phyloP scores from a whole-genome alignment of 2,888 invertebrate genomes.

The Cheilosia pagana region DNA sequence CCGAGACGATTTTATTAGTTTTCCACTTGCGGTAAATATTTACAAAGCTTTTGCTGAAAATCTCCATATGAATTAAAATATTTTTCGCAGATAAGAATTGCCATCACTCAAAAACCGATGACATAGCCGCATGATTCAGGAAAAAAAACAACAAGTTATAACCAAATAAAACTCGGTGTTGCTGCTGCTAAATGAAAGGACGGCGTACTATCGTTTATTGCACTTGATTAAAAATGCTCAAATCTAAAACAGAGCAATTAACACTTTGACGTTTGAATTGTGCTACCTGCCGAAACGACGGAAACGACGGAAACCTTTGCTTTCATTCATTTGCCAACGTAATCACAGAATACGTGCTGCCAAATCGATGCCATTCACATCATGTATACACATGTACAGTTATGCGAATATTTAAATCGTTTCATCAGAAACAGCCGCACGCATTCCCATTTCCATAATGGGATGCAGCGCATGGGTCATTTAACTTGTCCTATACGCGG shows the following conservation, averaged over 20 bases:
- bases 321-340: slow-evolving; percentile 11
- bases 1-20: no score
- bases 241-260: slow-evolving; percentile 35
- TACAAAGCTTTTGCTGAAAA: no score
- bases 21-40: no score
- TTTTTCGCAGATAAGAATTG: no score
- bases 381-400: slow-evolving; percentile 26
- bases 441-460: slow-evolving; percentile 57
- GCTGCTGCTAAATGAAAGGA: slow-evolving; percentile 4
- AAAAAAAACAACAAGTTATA: neutral
- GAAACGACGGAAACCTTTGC: no score
- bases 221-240: neutral
- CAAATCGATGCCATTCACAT: slow-evolving; percentile 16
- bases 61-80: no score
- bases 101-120: no score
- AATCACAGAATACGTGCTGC: slow-evolving; percentile 39
- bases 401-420: slow-evolving; percentile 24
- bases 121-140: no score
- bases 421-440: slow-evolving; percentile 21
- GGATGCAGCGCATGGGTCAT: slow-evolving; percentile 41
- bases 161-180: neutral
- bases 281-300: neutral
- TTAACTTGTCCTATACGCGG: slow-evolving; percentile 54
- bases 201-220: no score
- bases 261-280: slow-evolving; percentile 14